These are phyloP conservation scores for Taxidea taxus DNA, from an alignment of 2,113 vertebrate genomes.

Conservation along the genomic window DNA sequence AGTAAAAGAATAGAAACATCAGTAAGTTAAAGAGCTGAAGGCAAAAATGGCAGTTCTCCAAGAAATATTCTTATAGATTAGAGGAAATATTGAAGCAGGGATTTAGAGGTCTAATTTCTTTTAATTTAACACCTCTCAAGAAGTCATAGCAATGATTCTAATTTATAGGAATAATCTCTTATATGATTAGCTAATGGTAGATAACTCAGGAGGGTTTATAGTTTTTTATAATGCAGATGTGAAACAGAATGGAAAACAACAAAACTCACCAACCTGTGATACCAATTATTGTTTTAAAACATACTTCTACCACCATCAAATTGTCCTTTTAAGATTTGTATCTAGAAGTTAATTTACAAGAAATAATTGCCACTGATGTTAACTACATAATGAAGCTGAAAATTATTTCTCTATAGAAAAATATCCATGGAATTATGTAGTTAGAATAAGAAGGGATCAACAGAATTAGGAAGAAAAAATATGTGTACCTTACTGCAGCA, in stretches of 20 bases:
- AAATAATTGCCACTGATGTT: slow-evolving; percentile 19
- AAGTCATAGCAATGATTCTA: slow-evolving; percentile 57
- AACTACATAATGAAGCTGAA: slow-evolving; percentile 4
- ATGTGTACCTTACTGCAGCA: neutral
- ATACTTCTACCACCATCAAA: neutral
- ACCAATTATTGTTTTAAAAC: slow-evolving; percentile 13
- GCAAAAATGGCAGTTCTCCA: slow-evolving; percentile 66
- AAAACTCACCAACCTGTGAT: neutral
- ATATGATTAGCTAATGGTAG: slow-evolving; percentile 49
- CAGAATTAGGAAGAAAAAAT: neutral
- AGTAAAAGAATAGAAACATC: slow-evolving; percentile 53
- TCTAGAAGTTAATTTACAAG: slow-evolving; percentile 6
- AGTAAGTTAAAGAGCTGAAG: slow-evolving; percentile 66
- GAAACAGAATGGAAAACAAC: neutral
- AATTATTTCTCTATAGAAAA: neutral
- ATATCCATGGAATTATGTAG: neutral
- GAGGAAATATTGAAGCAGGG: slow-evolving; percentile 39
- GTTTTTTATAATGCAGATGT: slow-evolving; percentile 10
- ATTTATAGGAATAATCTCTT: slow-evolving; percentile 49
- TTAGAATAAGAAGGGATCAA: neutral
- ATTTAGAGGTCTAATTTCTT: slow-evolving; percentile 63
- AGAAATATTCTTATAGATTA: slow-evolving; percentile 65
- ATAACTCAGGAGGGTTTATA: slow-evolving; percentile 19
- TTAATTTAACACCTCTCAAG: slow-evolving; percentile 52
- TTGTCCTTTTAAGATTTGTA: slow-evolving; percentile 14